Percentiles rank a stretch among this genome's conserved stretches.
These are phyloP conservation scores for Tokudaia tokunoshimensis DNA, from an alignment of 2,797 vertebrate genomes.

Conservation along the genomic window DNA sequence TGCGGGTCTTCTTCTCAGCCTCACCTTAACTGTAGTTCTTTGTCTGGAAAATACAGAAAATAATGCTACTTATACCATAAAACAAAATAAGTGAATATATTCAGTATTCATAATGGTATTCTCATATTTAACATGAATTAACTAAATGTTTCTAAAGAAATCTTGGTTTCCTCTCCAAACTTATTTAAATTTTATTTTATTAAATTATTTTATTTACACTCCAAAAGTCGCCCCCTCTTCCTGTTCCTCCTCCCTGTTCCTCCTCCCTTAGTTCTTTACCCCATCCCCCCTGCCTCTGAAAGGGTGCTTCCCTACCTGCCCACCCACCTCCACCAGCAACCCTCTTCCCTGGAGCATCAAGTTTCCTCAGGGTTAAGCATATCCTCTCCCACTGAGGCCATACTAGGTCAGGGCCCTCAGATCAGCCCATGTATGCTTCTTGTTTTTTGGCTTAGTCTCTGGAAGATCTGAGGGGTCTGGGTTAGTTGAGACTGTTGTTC, in stretches of 20 bases:
- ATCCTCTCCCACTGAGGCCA: neutral
- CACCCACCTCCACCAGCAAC: neutral
- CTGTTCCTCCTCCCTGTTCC: neutral
- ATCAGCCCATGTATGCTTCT: neutral
- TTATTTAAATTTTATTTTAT: neutral
- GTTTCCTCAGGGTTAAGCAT: neutral
- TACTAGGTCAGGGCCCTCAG: no score
- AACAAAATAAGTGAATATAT: neutral
- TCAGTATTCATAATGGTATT: neutral
- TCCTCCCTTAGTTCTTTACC: neutral
- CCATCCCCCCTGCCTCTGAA: neutral
- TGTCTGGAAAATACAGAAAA: neutral
- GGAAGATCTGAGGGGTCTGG: neutral
- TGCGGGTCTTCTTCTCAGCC: neutral
- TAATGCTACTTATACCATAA: neutral
- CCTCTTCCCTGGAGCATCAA: neutral
- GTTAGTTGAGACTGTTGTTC: neutral
- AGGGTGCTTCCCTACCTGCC: neutral
- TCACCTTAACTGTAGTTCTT: neutral
- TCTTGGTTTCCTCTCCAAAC: neutral
- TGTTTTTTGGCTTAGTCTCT: neutral
- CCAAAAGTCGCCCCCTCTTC: neutral
- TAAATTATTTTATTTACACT: neutral
- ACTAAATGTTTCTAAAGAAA: constrained; percentile 21
- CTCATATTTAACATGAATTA: neutral